These are phyloP conservation scores for Spheniscus humboldti DNA, from an alignment of 2,797 vertebrate genomes.

Conservation along the genomic window DNA sequence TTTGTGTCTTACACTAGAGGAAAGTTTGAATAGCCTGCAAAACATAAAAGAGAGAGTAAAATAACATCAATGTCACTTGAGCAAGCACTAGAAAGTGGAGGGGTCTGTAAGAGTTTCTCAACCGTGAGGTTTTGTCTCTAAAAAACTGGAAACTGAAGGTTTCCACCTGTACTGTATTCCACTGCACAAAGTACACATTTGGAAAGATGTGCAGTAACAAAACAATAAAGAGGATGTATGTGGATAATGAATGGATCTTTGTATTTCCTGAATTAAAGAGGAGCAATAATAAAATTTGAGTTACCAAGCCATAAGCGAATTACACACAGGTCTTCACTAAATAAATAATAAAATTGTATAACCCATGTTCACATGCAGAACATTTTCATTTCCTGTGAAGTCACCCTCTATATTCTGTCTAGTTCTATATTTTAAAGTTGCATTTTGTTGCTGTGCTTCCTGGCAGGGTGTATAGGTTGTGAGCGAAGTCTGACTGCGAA, in stretches of 20 bases:
- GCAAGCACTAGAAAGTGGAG: background rate
- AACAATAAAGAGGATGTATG: background rate
- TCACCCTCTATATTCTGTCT: background rate
- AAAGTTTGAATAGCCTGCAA: background rate
- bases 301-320: background rate
- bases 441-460: slow-evolving; percentile 23
- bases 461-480: slow-evolving; percentile 39
- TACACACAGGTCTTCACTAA: background rate
- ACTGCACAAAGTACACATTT: background rate
- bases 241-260: background rate
- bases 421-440: slow-evolving; percentile 37
- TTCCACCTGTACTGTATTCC: background rate
- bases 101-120: background rate
- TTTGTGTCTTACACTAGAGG: background rate
- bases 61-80: background rate
- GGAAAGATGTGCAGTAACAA: background rate
- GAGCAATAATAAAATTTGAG: background rate
- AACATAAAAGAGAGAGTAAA: background rate
- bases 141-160: background rate
- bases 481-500: slow-evolving; percentile 47
- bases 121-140: background rate
- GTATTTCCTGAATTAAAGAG: background rate
- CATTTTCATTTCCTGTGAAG: background rate
- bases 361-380: background rate
- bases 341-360: background rate